These are phyloP conservation scores for Zaprionus capensis DNA, from an alignment of 1,140 invertebrate species.

Conservation along the genomic window DNA sequence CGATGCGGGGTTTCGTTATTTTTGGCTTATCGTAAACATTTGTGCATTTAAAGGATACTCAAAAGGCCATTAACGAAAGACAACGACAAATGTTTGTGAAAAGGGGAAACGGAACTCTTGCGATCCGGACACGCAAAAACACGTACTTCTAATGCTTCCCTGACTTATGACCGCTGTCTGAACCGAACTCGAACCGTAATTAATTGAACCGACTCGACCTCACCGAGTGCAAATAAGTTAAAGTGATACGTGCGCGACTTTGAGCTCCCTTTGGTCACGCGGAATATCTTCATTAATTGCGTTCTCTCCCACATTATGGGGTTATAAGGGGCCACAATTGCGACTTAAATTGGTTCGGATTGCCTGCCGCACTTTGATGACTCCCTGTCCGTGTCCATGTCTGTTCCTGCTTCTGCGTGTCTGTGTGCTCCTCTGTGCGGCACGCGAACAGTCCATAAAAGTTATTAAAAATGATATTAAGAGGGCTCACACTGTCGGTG, in stretches of 20 bases:
- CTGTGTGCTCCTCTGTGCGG: conserved; percentile 22
- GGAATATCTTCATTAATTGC: conserved; percentile 63
- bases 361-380: conserved; percentile 15
- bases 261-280: conserved; percentile 39
- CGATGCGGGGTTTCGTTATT: conserved; percentile 8
- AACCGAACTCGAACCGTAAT: conserved; percentile 23
- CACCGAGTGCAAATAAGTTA: conserved; percentile 15
- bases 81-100: conserved; percentile 46
- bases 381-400: conserved; percentile 6
- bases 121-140: conserved; percentile 29
- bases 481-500: conserved; percentile 23
- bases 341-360: conserved; percentile 25
- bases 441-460: conserved; percentile 67
- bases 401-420: conserved; percentile 11
- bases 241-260: conserved; percentile 34
- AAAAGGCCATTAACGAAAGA: conserved; percentile 59
- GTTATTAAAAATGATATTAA: conserved; percentile 61
- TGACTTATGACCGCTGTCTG: background rate
- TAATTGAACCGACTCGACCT: conserved; percentile 23
- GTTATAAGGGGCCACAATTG: conserved; percentile 2
- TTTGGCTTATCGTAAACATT: conserved; percentile 25
- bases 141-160: background rate
- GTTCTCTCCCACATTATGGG: background rate
- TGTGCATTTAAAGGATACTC: conserved; percentile 51
- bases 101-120: conserved; percentile 21